phyloP scores from a whole-genome alignment of 2,888 invertebrate species.

The Laothoe populi region DNA sequence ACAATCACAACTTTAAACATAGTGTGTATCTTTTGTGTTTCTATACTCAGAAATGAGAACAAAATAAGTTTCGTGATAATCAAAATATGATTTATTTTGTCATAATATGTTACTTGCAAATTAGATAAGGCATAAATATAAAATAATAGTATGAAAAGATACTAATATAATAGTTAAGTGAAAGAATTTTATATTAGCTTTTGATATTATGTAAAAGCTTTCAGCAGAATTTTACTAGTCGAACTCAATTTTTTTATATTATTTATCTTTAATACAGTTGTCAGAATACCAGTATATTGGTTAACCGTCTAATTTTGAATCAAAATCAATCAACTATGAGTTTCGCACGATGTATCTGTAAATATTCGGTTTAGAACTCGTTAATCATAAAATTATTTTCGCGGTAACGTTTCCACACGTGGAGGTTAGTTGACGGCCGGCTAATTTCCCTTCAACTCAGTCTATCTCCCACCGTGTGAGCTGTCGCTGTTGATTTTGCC shows the following conservation, averaged over 20 bases:
- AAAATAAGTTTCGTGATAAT: neutral
- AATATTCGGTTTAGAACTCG: neutral
- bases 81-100: neutral
- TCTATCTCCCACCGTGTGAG: neutral
- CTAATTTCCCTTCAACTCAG: slow-evolving; percentile 12
- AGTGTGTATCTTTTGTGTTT: slow-evolving; percentile 36
- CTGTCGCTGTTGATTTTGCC: slow-evolving; percentile 12
- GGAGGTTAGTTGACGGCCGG: slow-evolving; percentile 9
- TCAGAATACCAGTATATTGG: neutral
- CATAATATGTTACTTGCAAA: too few relatives aligned
- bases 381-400: neutral
- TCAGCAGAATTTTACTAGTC: too few relatives aligned
- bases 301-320: neutral
- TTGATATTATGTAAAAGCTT: too few relatives aligned
- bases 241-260: too few relatives aligned
- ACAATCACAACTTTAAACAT: slow-evolving; percentile 45
- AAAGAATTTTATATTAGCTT: too few relatives aligned
- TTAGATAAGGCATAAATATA: too few relatives aligned
- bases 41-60: slow-evolving; percentile 1
- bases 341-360: neutral
- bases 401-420: neutral
- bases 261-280: neutral
- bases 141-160: too few relatives aligned
- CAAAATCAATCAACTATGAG: neutral
- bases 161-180: too few relatives aligned